These are phyloP conservation scores for Globodera rostochiensis DNA, from an alignment of 1,140 invertebrate species.

Conservation along the genomic window DNA sequence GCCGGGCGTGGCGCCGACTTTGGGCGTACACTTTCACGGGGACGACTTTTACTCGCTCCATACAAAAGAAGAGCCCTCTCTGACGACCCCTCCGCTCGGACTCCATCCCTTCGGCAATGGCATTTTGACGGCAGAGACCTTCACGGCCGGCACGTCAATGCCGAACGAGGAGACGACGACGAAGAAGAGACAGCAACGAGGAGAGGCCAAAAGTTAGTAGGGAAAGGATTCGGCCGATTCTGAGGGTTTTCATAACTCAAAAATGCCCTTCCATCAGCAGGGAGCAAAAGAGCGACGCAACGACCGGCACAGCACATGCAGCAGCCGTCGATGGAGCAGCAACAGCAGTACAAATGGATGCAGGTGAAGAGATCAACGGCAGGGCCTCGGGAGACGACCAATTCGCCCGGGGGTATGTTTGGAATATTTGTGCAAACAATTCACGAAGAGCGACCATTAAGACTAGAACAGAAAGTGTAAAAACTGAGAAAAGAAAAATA, in stretches of 20 bases:
- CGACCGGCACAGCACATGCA: slow-evolving; percentile 26
- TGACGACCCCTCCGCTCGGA: not conserved
- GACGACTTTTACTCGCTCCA: not conserved
- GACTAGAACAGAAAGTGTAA: too few relatives aligned
- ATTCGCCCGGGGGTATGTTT: slow-evolving; percentile 12
- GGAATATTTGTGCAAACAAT: too few relatives aligned
- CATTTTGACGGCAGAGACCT: slow-evolving; percentile 19
- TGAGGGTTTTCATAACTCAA: not conserved
- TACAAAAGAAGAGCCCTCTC: not conserved
- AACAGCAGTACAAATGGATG: slow-evolving; percentile 47
- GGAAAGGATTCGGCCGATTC: not conserved
- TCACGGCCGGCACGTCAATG: slow-evolving; percentile 11
- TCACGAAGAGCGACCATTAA: too few relatives aligned
- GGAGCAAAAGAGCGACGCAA: slow-evolving; percentile 13
- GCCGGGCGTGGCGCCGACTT: not conserved
- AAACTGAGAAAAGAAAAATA: not conserved
- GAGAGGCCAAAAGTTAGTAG: slow-evolving; percentile 11
- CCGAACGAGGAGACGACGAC: slow-evolving; percentile 4
- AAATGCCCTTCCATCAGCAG: not conserved
- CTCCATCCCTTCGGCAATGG: slow-evolving; percentile 1
- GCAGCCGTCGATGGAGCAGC: slow-evolving; percentile 4
- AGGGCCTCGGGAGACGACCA: slow-evolving; percentile 16
- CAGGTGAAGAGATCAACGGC: slow-evolving; percentile 37
- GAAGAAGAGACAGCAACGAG: slow-evolving; percentile 31
- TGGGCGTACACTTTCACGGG: not conserved